Conservation (phyloP, 2,797 vertebrate genomes). For the Manis javanica region DNA sequence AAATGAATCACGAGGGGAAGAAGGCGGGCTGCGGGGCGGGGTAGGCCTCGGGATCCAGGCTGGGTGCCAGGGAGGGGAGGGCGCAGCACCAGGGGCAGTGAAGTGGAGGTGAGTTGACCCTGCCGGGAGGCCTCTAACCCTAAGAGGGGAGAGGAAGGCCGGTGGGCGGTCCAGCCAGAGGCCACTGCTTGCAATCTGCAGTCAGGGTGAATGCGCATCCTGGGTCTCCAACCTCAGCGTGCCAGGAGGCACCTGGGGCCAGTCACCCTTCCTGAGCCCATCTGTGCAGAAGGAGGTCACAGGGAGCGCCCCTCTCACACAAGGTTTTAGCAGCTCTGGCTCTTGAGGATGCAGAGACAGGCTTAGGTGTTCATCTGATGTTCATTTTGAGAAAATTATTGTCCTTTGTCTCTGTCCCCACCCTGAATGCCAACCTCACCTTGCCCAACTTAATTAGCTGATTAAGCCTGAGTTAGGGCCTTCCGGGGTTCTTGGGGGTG, state of each 20-base stretch:
- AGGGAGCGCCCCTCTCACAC: background rate
- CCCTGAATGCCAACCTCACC: background rate
- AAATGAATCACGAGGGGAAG: constrained; percentile 69
- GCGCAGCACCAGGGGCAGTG: constrained; percentile 66
- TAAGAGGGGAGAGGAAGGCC: background rate
- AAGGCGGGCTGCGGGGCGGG: constrained; percentile 35
- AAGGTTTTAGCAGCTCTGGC: constrained; percentile 27
- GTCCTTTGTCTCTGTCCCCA: background rate
- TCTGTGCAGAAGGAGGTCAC: constrained; percentile 44
- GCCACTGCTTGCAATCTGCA: background rate
- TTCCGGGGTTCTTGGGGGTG: background rate
- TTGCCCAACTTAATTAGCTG: background rate
- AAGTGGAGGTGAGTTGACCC: background rate
- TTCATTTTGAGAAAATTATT: constrained; percentile 43
- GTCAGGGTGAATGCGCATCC: background rate
- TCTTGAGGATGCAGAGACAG: background rate
- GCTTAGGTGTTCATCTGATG: constrained; percentile 45
- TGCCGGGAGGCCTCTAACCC: background rate
- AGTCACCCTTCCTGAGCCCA: constrained; percentile 11
- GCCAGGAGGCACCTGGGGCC: constrained; percentile 59
- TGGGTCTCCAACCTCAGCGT: background rate
- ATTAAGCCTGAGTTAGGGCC: constrained; percentile 1
- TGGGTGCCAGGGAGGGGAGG: constrained; percentile 75
- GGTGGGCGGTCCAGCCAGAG: background rate
- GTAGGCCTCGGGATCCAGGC: constrained; percentile 56